Percentiles rank a stretch among this genome's conserved stretches.
These are phyloP conservation scores for Charanyca ferruginea DNA, from an alignment of 2,888 invertebrate species.

Conservation along the genomic window DNA sequence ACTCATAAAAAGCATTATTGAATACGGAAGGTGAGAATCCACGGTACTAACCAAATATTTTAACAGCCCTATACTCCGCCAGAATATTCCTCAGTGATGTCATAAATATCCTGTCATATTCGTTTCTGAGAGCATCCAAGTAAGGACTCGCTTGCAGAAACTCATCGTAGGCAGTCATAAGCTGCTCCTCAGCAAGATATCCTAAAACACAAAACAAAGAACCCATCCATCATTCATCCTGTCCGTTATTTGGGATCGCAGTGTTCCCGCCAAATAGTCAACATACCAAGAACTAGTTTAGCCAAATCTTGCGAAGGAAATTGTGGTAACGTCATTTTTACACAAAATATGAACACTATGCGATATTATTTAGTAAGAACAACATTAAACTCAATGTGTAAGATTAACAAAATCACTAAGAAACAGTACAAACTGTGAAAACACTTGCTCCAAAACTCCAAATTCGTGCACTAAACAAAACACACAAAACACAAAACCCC, in stretches of 20 bases:
- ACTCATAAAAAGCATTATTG: constrained; percentile 11
- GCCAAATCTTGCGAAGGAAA: constrained; percentile 87
- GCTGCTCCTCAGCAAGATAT: constrained; percentile 87
- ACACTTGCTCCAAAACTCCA: constrained; percentile 34
- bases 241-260: constrained; percentile 57
- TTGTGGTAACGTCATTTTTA: constrained; percentile 82
- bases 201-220: constrained; percentile 74
- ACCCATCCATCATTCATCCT: constrained; percentile 45
- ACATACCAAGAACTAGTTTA: constrained; percentile 86
- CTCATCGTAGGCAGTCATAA: constrained; percentile 89
- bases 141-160: constrained; percentile 87
- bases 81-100: constrained; percentile 86
- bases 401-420: constrained; percentile 38
- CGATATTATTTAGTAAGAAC: constrained; percentile 7
- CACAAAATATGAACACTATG: constrained; percentile 34
- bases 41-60: constrained; percentile 82
- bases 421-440: constrained; percentile 35
- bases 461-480: constrained; percentile 50
- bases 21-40: background rate
- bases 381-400: constrained; percentile 30
- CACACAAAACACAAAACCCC: constrained; percentile 33
- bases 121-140: constrained; percentile 85
- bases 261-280: constrained; percentile 84
- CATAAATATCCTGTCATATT: constrained; percentile 89
- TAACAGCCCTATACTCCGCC: constrained; percentile 88